Evolutionary conservation across 2,888 invertebrate genomes (phyloP).

Genomic region (Ophion slaviceki): DNA sequence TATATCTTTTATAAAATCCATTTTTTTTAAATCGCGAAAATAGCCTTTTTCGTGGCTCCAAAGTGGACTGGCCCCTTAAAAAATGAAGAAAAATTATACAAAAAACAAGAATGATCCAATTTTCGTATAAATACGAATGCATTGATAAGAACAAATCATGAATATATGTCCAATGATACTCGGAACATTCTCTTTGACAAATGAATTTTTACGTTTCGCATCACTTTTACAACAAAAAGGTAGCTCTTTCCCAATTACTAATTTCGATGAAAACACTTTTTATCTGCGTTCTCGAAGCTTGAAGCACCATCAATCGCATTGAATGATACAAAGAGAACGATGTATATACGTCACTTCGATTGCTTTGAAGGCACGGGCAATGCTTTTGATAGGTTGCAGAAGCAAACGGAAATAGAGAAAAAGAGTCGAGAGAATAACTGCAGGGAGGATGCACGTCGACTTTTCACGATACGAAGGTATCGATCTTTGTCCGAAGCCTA

Average conservation of each 20-base stretch:
- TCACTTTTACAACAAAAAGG: slow-evolving; percentile 9
- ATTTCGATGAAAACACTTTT: not conserved
- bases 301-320: slow-evolving; percentile 17
- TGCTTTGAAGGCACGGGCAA: slow-evolving; percentile 12
- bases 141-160: too few relatives aligned
- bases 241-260: slow-evolving; percentile 9
- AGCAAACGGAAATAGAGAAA: slow-evolving; percentile 13
- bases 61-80: too few relatives aligned
- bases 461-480: slow-evolving; percentile 30
- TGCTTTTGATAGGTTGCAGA: not conserved
- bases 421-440: slow-evolving; percentile 10
- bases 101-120: too few relatives aligned
- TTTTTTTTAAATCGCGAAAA: too few relatives aligned
- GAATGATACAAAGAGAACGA: not conserved
- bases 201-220: not conserved
- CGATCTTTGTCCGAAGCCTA: slow-evolving; percentile 30
- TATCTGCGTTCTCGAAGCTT: not conserved
- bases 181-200: too few relatives aligned
- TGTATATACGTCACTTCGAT: not conserved
- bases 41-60: too few relatives aligned
- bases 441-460: slow-evolving; percentile 41
- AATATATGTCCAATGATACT: too few relatives aligned
- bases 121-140: too few relatives aligned
- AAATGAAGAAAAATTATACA: too few relatives aligned
- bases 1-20: too few relatives aligned